Evolutionary conservation across 2,113 vertebrate genomes (phyloP).

Genomic region (Meles meles): DNA sequence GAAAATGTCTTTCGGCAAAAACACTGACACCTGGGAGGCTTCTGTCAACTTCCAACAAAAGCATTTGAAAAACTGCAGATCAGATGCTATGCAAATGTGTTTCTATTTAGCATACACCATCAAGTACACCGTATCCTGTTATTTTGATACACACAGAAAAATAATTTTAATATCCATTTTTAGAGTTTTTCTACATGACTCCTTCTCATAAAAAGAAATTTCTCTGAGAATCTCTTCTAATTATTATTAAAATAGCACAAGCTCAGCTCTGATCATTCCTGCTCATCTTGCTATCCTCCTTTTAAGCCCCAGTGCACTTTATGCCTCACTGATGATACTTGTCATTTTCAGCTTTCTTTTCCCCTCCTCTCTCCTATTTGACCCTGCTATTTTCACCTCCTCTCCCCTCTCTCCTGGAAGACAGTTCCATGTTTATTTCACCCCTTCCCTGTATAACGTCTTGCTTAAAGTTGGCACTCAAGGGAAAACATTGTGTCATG

Average conservation of each 20-base stretch:
- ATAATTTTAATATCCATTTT: conserved; percentile 34
- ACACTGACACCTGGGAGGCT: conserved; percentile 56
- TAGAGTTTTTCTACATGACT: background rate
- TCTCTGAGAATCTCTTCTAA: background rate
- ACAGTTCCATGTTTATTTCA: background rate
- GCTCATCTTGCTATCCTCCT: background rate
- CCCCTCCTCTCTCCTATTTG: background rate
- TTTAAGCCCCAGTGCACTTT: background rate
- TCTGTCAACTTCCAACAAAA: conserved; percentile 56
- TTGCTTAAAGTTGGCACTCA: background rate
- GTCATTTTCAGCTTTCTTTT: background rate
- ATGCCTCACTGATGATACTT: background rate
- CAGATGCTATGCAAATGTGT: conserved; percentile 54
- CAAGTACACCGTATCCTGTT: conserved; percentile 22
- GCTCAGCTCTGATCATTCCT: background rate
- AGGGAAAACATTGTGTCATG: background rate
- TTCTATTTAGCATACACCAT: background rate
- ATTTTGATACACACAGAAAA: conserved; percentile 49
- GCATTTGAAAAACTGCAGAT: background rate
- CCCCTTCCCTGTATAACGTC: background rate
- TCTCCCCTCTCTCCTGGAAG: background rate
- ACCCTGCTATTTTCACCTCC: background rate
- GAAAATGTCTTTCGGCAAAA: conserved; percentile 51
- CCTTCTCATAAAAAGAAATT: background rate
- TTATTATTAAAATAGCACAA: background rate